Base-by-base conservation (phyloP, 2,888 invertebrate genomes). In the Artemia sinica region DNA sequence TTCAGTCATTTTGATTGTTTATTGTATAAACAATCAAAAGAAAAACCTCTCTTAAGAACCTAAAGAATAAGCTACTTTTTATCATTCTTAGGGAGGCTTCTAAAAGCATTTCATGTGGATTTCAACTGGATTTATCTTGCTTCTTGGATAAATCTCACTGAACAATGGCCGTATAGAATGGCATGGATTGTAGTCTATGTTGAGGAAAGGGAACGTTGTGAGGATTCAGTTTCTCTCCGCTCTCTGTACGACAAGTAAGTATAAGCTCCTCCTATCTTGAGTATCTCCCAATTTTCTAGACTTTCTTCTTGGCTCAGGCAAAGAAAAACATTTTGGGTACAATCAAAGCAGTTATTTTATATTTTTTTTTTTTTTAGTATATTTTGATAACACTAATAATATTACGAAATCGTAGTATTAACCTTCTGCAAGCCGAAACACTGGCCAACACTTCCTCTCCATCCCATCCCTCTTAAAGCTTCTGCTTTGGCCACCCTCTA, bases 51-150 rank as follows among this genome's bases (percentile, higher is more conserved):
- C 6, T 41, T 41, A 41, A 6, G 41, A 41, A 41, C 3, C 6
- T 41, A 41, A 41, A 41, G 41, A 41, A 11, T 18, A 41, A n/a
- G 48, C 28, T 18, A 10, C 65, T 28, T 69, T 50, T 52, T 50
- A 50, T 65, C 70, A 67, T 50, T 76, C 78, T 8, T 76, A 91
- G 94, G 94, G 72, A 89, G 97, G 69, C 83, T 98, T 73, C 82
- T 98, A 74, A 91, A 97, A 83, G 93, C 97, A 76, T 96, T 97
- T 83, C 93, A 95, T 81, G 91, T 98, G 74, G 97, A 98, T 78
- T 98, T 98, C 81, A 94, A 92, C 80, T 98, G 97, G 97, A 92
- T 95, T 80, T 89, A 93, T 74, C 82, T 98, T 74, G 95, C 95
- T 71, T 91, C 92, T 70, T 97, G 97, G 97, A 90, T 97, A 73